phyloP scores from a whole-genome alignment of 2,113 vertebrate species.

The Irena cyanogastra region DNA sequence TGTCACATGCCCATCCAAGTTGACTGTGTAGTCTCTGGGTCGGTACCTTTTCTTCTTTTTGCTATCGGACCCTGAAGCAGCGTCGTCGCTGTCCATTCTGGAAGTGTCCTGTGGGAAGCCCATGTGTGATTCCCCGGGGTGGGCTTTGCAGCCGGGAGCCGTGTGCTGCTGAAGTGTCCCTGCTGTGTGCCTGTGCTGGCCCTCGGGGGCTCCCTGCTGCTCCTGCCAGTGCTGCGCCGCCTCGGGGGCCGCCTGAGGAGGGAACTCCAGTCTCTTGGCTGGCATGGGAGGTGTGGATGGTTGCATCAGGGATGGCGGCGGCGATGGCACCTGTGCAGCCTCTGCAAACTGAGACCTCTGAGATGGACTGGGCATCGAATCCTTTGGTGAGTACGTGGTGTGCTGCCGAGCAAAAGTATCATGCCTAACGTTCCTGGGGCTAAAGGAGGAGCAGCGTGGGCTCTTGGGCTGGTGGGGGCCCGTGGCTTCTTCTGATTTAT shows the following conservation, averaged over 20 bases:
- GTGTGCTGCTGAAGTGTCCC: conserved; percentile 67
- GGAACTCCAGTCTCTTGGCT: conserved; percentile 70
- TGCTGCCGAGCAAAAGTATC: conserved; percentile 76
- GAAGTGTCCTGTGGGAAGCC: conserved; percentile 71
- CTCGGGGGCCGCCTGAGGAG: conserved; percentile 43
- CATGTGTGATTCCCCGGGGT: conserved; percentile 34
- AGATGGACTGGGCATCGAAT: conserved; percentile 80
- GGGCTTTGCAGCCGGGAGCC: conserved; percentile 59
- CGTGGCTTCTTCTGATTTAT: conserved; percentile 72
- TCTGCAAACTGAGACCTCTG: conserved; percentile 72
- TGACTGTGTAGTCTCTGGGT: conserved; percentile 76
- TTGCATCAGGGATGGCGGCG: conserved; percentile 63
- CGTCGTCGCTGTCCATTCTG: conserved; percentile 73
- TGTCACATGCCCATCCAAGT: conserved; percentile 73
- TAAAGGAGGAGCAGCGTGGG: conserved; percentile 74
- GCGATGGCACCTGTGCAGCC: conserved; percentile 74
- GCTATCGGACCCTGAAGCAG: conserved; percentile 73
- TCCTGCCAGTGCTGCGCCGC: conserved; percentile 76
- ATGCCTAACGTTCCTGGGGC: conserved; percentile 75
- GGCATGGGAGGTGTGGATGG: conserved; percentile 71
- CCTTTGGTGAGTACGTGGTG: conserved; percentile 78
- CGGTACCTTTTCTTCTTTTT: conserved; percentile 86
- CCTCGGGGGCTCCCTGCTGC: conserved; percentile 67
- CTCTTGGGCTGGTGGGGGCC: conserved; percentile 74
- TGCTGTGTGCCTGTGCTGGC: conserved; percentile 67